Evolutionary conservation across 2,797 vertebrate species (phyloP).

Genomic region (Percopsis omiscomaycus): DNA sequence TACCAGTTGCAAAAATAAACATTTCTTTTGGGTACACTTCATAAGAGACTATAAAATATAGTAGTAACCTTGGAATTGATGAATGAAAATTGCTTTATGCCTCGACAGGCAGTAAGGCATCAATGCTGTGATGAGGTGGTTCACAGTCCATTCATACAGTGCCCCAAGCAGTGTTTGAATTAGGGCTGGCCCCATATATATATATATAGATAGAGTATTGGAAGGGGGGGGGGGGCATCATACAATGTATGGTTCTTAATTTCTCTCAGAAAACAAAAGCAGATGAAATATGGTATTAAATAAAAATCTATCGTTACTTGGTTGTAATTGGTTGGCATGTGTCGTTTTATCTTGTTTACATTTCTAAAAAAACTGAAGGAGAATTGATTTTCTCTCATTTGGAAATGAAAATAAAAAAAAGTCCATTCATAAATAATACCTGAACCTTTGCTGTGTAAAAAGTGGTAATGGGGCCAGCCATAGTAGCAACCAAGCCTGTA

Average conservation of each 20-base stretch:
- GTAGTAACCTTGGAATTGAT: slow-evolving; percentile 32
- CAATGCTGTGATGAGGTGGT: slow-evolving; percentile 48
- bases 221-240: slow-evolving; percentile 14
- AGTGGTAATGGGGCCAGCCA: slow-evolving; percentile 17
- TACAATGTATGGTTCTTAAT: slow-evolving; percentile 18
- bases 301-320: slow-evolving; percentile 10
- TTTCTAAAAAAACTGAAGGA: slow-evolving; percentile 7
- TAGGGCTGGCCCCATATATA: slow-evolving; percentile 28
- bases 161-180: slow-evolving; percentile 30
- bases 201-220: not conserved
- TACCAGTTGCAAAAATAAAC: too few relatives aligned
- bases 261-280: slow-evolving; percentile 20
- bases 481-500: slow-evolving; percentile 28
- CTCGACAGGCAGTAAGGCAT: slow-evolving; percentile 62
- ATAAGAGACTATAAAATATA: slow-evolving; percentile 9
- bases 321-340: slow-evolving; percentile 20
- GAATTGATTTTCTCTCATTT: not conserved
- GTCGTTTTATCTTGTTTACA: too few relatives aligned
- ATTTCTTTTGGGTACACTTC: slow-evolving; percentile 9
- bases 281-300: slow-evolving; percentile 26
- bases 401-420: not conserved
- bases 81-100: slow-evolving; percentile 53
- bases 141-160: slow-evolving; percentile 39
- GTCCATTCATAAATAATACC: slow-evolving; percentile 13
- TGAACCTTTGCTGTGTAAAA: slow-evolving; percentile 1